Percentiles rank a stretch among this genome's conserved stretches.
Conservation (phyloP, 2,888 invertebrate genomes). For the Drosophila falleni region DNA sequence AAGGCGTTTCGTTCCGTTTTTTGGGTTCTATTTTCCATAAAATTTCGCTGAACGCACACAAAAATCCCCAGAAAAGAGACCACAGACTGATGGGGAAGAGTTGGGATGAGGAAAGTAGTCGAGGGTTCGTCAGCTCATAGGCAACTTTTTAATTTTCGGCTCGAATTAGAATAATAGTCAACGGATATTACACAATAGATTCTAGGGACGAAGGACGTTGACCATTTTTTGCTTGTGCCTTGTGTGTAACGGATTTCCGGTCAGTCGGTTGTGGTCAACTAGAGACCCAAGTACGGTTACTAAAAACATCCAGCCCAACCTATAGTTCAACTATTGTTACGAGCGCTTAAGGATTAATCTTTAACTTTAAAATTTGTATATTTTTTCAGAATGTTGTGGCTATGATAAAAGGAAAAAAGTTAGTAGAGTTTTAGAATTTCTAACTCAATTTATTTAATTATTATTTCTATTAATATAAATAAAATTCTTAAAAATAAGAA, state of each 20-base stretch:
- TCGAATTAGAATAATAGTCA: conserved; percentile 79
- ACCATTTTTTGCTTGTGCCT: conserved; percentile 33
- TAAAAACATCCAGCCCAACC: conserved; percentile 29
- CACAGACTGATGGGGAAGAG: conserved; percentile 1
- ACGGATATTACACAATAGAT: conserved; percentile 73
- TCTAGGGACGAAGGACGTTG: conserved; percentile 17
- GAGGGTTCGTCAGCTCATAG: conserved; percentile 34
- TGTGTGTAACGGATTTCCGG: conserved; percentile 66
- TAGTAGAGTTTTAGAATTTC: neutral
- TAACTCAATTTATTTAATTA: too few relatives aligned
- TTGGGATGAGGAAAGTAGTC: neutral
- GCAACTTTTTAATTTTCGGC: conserved; percentile 75
- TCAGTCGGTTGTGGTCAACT: conserved; percentile 50
- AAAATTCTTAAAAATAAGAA: too few relatives aligned
- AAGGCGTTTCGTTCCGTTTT: conserved; percentile 56
- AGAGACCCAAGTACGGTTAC: conserved; percentile 18
- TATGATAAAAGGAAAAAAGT: neutral
- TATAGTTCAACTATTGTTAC: neutral
- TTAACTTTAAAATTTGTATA: conserved; percentile 9
- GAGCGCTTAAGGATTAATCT: conserved; percentile 5
- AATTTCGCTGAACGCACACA: conserved; percentile 59
- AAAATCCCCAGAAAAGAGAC: conserved; percentile 27
- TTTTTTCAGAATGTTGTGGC: too few relatives aligned
- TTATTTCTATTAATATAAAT: too few relatives aligned
- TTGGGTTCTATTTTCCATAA: conserved; percentile 70